These are phyloP conservation scores for Pterocles gutturalis DNA, from an alignment of 2,113 vertebrate species.

Conservation along the genomic window DNA sequence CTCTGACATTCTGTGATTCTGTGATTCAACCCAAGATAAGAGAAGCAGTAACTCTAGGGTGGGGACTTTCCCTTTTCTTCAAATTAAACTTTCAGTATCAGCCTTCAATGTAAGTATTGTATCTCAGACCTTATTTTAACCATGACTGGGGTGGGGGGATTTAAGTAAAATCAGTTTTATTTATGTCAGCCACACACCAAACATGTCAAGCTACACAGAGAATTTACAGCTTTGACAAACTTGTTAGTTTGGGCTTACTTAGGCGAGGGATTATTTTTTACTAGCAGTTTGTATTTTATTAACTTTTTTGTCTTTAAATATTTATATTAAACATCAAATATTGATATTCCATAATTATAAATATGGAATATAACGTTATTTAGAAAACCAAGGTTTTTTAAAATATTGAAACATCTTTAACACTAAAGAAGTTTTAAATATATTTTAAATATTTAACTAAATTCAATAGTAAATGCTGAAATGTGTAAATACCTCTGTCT, in stretches of 20 bases:
- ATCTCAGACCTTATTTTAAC: background rate
- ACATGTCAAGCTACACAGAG: rapidly evolving
- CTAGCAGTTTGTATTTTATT: background rate
- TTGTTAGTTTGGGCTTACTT: background rate
- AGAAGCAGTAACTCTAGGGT: background rate
- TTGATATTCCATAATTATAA: background rate
- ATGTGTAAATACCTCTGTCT: background rate
- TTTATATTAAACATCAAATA: background rate
- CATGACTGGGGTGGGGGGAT: background rate
- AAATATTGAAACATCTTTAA: background rate
- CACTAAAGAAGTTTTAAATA: background rate
- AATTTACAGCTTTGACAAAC: background rate
- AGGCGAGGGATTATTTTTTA: background rate
- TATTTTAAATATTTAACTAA: background rate
- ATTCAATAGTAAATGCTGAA: background rate
- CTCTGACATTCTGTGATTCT: too few relatives aligned
- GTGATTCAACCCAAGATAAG: background rate
- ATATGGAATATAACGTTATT: background rate
- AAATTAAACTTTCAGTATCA: background rate
- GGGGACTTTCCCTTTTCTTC: background rate
- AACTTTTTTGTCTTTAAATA: background rate
- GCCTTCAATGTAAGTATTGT: background rate
- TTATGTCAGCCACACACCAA: rapidly evolving
- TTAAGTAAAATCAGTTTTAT: background rate
- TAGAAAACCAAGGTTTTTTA: background rate